These are phyloP conservation scores for Pseudorectes ferrugineus DNA, from an alignment of 2,113 vertebrate genomes.

Conservation along the genomic window DNA sequence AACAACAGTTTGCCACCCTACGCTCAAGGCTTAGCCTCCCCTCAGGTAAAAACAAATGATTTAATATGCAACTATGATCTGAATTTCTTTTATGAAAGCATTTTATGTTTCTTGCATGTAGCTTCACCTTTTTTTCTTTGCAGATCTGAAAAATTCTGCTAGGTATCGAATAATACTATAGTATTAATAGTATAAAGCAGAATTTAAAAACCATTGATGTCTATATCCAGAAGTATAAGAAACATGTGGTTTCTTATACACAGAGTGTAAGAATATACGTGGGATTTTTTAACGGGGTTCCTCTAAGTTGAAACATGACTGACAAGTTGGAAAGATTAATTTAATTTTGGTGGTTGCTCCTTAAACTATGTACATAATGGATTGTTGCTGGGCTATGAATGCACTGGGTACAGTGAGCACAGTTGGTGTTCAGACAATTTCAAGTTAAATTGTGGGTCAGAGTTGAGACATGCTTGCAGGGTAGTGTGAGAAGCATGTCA, in stretches of 20 bases:
- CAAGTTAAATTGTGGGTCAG: background rate
- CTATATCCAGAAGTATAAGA: background rate
- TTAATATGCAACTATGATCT: background rate
- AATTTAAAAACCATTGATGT: background rate
- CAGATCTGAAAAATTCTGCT: background rate
- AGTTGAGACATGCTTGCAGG: background rate
- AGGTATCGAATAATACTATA: background rate
- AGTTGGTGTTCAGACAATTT: background rate
- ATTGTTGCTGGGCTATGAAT: background rate
- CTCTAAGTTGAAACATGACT: background rate
- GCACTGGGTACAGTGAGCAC: background rate
- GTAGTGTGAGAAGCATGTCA: background rate
- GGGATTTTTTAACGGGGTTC: background rate
- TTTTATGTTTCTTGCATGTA: background rate
- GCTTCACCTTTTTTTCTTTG: background rate
- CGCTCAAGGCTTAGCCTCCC: conserved; percentile 90
- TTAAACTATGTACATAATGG: background rate
- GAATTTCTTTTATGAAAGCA: background rate
- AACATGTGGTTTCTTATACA: background rate
- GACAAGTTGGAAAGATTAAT: background rate
- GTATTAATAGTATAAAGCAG: background rate
- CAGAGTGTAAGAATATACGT: background rate
- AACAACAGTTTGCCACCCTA: conserved; percentile 93
- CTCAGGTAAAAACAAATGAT: conserved; percentile 78
- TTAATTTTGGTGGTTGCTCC: background rate